These are phyloP conservation scores for Barypeithes pellucidus DNA, from an alignment of 2,888 invertebrate species.

Conservation along the genomic window DNA sequence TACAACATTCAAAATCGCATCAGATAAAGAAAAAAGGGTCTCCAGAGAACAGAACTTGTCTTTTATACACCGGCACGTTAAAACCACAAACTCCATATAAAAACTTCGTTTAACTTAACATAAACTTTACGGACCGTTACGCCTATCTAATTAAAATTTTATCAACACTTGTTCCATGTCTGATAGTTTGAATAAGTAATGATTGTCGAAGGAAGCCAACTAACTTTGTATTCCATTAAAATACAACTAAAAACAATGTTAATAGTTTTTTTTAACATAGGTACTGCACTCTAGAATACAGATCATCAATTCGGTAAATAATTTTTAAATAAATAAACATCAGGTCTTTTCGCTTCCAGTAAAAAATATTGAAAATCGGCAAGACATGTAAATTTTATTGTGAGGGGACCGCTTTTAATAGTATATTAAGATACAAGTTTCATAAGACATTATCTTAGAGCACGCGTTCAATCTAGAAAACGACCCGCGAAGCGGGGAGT, in stretches of 20 bases:
- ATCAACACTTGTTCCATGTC: constrained; percentile 19
- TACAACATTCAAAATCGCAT: not conserved
- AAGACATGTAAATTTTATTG: no score
- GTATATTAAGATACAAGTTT: no score
- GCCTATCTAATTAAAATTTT: constrained; percentile 33
- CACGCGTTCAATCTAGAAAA: no score
- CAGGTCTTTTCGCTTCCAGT: no score
- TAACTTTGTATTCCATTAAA: constrained; percentile 17
- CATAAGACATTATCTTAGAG: no score
- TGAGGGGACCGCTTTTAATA: no score
- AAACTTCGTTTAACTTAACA: constrained; percentile 4
- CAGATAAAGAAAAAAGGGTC: not conserved
- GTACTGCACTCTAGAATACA: not conserved
- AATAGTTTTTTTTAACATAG: not conserved
- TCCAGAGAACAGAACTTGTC: not conserved
- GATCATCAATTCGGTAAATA: constrained; percentile 4
- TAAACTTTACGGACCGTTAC: constrained; percentile 25
- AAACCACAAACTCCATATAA: constrained; percentile 17
- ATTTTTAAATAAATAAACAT: no score
- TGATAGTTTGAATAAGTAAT: constrained; percentile 25
- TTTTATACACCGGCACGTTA: not conserved
- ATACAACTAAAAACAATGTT: constrained; percentile 21
- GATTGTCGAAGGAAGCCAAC: not conserved
- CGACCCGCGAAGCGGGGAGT: no score
- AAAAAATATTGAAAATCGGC: no score